Evolutionary conservation across 2,797 vertebrate species (phyloP), one percentile per base, ranked within the genome.

Genomic region (Enteromius afrohamiltoni): DNA sequence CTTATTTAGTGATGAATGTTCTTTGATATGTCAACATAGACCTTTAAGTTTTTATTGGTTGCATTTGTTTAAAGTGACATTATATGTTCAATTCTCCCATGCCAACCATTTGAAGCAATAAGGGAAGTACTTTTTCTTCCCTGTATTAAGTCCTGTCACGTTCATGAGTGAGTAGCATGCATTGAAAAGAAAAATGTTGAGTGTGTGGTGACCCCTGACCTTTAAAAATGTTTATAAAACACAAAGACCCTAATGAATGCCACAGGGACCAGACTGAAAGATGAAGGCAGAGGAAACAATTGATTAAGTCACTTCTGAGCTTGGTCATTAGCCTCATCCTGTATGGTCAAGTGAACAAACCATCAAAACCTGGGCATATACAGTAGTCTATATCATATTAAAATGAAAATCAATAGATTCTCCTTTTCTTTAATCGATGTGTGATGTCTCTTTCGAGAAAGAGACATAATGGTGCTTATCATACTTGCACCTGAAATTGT

Each of bases 241-340:
- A 5, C 60, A 67, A 45, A 55, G 64, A 34, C 34, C 47, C 21
- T 80, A 73, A 83, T 83, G 31, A 82, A 51, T 55, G 3, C 71
- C 60, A 51, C 26, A 45, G 42, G 79, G 70, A 75, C 78, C 47
- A 7, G 77, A 21, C 9, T 79, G 75, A 85, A 73, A 67, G 51
- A 26, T 82, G 55, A 81, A 70, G 19, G 49, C 26, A 40, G 37
- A 45, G 17, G 17, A 83, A 65, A 16, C 82, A 82, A 58, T 47
- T 29, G 60, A 53, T 68, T 69, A 31, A 65, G 58, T 79, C 21
- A 37, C 80, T 80, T 87, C 40, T n/a, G 42, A 55, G 29, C 4
- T 82, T 16, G 16, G 58, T 47, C 14, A 47, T 53, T 73, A 77
- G n/a, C 71, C 74, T 70, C 79, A 40, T 40, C 9, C 16, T 26